Evolutionary conservation across 1,140 invertebrate genomes (phyloP), one percentile per base, ranked within the genome.

Genomic region (Radopholus similis): DNA sequence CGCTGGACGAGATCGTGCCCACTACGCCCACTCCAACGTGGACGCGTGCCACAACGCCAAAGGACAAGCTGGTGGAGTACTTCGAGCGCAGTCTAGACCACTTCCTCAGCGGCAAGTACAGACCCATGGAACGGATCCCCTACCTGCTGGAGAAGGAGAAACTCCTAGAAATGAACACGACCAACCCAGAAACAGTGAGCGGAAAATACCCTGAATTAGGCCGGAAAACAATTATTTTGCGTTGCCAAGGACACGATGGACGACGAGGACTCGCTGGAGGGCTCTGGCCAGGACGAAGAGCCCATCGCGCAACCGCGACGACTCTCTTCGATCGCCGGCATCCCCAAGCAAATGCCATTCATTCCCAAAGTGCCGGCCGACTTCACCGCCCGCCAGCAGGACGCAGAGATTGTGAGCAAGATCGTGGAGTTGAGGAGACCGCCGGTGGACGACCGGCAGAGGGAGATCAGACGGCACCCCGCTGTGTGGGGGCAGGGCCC

Each of bases 351-450:
- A 32, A 51, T 60, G n/a, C 66, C 66, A 6, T 37, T 59, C 47
- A 70, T 68, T 15, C 68, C 66, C 21, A 68, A 68, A 70, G 66
- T 68, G 4, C 66, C 66, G 35, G 23, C 70, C 13, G 66, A 68
- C 30, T 70, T 68, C 30, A 18, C 37, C 21, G 18, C 4, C 23
- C 47, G 5, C 1, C 47, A 51, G 47, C 6, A 51, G 4, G 15
- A 51, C 3, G 9, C 44, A 18, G 21, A 58, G 15, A 37, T 34
- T 9, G 65, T 64, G 51, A 38, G n/a, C 66, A 66, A 32, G 34
- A 21, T 34, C 21, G 5, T 49, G 21, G 64, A 53, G 44, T 38
- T 32, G 70, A 70, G 64, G 63, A 67, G 62, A 59, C 63, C n/a
- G n/a, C 66, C 11, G 63, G 63, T 26, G 63, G 63, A 3, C 38